Conservation (phyloP, 2,797 vertebrate genomes). For the Staurois parvus region DNA sequence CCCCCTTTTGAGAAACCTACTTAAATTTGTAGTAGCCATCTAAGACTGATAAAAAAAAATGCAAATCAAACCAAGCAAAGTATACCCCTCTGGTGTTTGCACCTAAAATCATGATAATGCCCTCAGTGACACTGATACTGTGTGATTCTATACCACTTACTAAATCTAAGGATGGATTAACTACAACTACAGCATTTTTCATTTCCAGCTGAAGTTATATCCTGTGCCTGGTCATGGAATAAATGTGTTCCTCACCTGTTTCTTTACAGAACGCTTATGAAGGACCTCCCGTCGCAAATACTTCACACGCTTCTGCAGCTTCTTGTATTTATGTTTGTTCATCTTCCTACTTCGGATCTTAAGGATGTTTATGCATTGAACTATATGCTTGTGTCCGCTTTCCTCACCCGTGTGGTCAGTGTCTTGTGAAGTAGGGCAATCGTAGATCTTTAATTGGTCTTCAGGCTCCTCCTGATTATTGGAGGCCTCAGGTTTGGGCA, state of each 20-base stretch:
- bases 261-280: slow-evolving; percentile 79
- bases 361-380: slow-evolving; percentile 88
- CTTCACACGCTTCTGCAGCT: slow-evolving; percentile 86
- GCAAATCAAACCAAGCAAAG: too few relatives aligned
- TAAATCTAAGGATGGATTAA: too few relatives aligned
- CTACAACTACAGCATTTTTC: too few relatives aligned
- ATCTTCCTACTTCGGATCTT: slow-evolving; percentile 93
- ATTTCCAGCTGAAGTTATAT: background rate
- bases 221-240: background rate
- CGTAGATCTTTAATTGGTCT: background rate
- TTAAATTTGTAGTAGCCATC: too few relatives aligned
- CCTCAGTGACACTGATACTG: too few relatives aligned
- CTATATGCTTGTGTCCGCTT: accelerated
- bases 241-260: slow-evolving; percentile 80
- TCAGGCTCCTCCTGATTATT: slow-evolving; percentile 5
- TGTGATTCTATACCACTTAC: too few relatives aligned
- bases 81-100: too few relatives aligned
- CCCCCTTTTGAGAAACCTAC: too few relatives aligned
- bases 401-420: slow-evolving; percentile 41
- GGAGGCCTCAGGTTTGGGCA: slow-evolving; percentile 75
- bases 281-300: slow-evolving; percentile 81
- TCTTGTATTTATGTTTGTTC: slow-evolving; percentile 92
- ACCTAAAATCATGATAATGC: too few relatives aligned
- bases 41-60: too few relatives aligned
- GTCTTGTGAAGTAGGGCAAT: slow-evolving; percentile 67